Conservation (phyloP, 2,113 vertebrate genomes). For the Oxygymnocypris stewartii region DNA sequence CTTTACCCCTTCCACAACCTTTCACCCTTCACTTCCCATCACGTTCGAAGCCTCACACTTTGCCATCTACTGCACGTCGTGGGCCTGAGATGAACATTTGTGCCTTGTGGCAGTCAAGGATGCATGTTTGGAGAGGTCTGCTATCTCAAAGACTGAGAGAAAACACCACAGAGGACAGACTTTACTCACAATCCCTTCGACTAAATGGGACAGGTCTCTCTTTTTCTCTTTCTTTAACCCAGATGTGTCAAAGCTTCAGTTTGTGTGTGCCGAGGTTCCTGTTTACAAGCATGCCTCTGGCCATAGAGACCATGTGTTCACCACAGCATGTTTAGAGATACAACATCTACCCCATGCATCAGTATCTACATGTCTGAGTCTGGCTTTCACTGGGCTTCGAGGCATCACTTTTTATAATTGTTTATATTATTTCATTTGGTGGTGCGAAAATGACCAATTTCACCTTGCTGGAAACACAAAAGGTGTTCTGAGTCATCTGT, state of each 20-base stretch:
- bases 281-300: constrained; percentile 28
- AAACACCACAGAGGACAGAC: not conserved
- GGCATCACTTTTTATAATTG: not conserved
- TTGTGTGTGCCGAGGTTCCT: constrained; percentile 16
- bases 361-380: not conserved
- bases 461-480: not conserved
- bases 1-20: not conserved
- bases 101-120: constrained; percentile 12
- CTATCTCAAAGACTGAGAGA: not conserved
- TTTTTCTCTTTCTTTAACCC: constrained; percentile 44
- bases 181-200: not conserved
- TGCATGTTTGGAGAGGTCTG: not conserved
- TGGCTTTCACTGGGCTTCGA: not conserved
- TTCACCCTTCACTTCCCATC: constrained; percentile 14
- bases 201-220: not conserved
- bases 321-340: constrained; percentile 35
- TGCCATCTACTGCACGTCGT: not conserved
- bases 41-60: not conserved
- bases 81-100: not conserved
- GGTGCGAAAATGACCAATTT: not conserved
- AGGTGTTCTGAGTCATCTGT: constrained; percentile 2
- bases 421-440: not conserved
- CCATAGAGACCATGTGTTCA: constrained; percentile 38
- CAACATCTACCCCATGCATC: not conserved
- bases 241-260: constrained; percentile 50